A percentile compares a stretch with the other conserved stretches of the same genome.
These are phyloP conservation scores for Butorides virescens DNA, from an alignment of 2,113 vertebrate species.

Conservation along the genomic window DNA sequence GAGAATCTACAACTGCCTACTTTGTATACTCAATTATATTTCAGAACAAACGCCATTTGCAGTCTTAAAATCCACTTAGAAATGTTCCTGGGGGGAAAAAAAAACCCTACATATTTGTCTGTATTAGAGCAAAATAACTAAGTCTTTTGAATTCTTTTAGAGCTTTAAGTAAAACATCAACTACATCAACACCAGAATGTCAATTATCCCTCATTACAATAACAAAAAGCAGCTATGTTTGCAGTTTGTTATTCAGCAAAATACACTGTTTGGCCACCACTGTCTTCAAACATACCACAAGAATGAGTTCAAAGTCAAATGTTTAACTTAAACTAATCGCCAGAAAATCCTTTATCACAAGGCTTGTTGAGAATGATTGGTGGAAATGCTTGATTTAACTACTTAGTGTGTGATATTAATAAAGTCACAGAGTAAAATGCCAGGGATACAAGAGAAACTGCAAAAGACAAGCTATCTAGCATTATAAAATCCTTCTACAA, in stretches of 20 bases:
- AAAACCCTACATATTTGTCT: background rate
- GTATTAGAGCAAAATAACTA: constrained; percentile 11
- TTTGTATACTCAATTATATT: background rate
- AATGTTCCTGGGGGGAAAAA: background rate
- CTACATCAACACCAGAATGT: constrained; percentile 8
- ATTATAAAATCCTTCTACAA: background rate
- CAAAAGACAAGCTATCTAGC: background rate
- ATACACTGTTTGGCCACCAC: constrained; percentile 19
- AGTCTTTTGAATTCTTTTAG: constrained; percentile 26
- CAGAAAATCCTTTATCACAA: constrained; percentile 39
- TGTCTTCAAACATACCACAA: constrained; percentile 52
- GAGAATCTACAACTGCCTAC: background rate
- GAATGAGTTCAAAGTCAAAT: constrained; percentile 59
- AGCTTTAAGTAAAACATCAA: constrained; percentile 38
- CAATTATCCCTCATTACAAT: constrained; percentile 46
- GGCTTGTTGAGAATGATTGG: constrained; percentile 22
- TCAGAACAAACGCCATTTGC: background rate
- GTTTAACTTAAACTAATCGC: constrained; percentile 35
- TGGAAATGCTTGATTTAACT: constrained; percentile 39
- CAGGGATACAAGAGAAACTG: background rate
- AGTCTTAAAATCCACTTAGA: constrained; percentile 17
- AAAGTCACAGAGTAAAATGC: background rate
- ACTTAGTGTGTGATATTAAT: background rate
- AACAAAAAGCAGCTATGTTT: constrained; percentile 52
- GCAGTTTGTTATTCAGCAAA: constrained; percentile 31